phyloP scores from a whole-genome alignment of 1,140 invertebrate species.

The Hestina assimilis region DNA sequence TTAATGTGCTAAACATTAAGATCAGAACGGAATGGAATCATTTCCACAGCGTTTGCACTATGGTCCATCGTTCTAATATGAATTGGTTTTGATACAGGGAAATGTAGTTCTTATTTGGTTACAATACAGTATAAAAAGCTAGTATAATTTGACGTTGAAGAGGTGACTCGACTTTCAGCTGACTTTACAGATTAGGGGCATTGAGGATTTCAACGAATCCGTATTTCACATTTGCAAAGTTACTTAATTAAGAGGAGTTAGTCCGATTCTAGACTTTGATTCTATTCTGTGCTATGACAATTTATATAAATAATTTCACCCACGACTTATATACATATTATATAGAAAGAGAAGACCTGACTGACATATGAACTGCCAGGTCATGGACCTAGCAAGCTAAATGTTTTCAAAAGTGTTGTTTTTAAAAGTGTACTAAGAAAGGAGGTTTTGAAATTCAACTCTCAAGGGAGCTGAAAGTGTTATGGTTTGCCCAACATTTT shows the following conservation, averaged over 20 bases:
- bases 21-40: slow-evolving; percentile 2
- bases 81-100: background rate
- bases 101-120: slow-evolving; percentile 14
- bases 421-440: too few relatives aligned
- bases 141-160: background rate
- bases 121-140: slow-evolving; percentile 7
- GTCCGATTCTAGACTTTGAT: background rate
- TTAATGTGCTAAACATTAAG: slow-evolving; percentile 4
- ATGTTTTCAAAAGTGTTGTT: too few relatives aligned
- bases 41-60: slow-evolving; percentile 8
- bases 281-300: background rate
- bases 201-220: slow-evolving; percentile 24
- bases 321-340: too few relatives aligned
- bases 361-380: too few relatives aligned
- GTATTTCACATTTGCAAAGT: slow-evolving; percentile 7
- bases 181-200: slow-evolving; percentile 23
- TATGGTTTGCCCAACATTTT: too few relatives aligned
- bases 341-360: too few relatives aligned
- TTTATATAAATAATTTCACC: too few relatives aligned
- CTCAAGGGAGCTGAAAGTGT: too few relatives aligned
- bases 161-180: slow-evolving; percentile 21
- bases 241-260: slow-evolving; percentile 1
- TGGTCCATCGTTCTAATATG: slow-evolving; percentile 1
- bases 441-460: too few relatives aligned
- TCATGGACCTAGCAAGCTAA: too few relatives aligned